These are phyloP conservation scores for Anthoscopus minutus DNA, from an alignment of 2,113 vertebrate genomes.

Conservation along the genomic window DNA sequence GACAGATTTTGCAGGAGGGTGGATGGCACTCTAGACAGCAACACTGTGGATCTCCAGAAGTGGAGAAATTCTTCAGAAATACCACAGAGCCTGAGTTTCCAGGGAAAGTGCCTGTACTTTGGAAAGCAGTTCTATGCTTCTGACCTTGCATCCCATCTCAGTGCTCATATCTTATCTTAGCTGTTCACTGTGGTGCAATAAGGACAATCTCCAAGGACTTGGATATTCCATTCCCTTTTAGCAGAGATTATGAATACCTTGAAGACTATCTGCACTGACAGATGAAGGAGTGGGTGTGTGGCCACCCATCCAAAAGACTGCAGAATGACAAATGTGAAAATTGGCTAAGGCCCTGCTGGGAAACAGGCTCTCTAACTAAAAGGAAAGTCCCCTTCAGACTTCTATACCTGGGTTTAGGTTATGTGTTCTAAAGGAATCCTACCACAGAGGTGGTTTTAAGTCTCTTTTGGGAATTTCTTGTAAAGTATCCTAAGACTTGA, in stretches of 20 bases:
- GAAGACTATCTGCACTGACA: neutral
- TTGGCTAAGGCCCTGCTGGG: neutral
- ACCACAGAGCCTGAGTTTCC: neutral
- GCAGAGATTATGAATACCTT: neutral
- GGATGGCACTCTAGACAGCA: neutral
- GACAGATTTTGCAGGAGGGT: neutral
- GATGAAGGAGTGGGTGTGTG: neutral
- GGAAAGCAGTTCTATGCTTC: neutral
- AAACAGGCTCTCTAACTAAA: neutral
- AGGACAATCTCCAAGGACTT: neutral
- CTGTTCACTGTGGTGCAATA: neutral
- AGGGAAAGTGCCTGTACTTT: neutral
- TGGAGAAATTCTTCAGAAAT: neutral
- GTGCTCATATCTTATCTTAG: neutral
- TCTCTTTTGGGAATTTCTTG: neutral
- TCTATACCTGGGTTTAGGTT: neutral
- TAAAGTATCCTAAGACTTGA: neutral
- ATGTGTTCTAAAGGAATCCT: neutral
- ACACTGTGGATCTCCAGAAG: neutral
- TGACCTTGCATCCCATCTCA: neutral
- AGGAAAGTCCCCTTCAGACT: neutral
- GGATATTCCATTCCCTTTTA: neutral
- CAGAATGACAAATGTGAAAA: neutral
- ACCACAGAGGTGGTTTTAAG: neutral
- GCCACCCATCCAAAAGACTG: neutral